These are phyloP conservation scores for Vespertilio murinus DNA, from an alignment of 2,797 vertebrate species.

Conservation along the genomic window DNA sequence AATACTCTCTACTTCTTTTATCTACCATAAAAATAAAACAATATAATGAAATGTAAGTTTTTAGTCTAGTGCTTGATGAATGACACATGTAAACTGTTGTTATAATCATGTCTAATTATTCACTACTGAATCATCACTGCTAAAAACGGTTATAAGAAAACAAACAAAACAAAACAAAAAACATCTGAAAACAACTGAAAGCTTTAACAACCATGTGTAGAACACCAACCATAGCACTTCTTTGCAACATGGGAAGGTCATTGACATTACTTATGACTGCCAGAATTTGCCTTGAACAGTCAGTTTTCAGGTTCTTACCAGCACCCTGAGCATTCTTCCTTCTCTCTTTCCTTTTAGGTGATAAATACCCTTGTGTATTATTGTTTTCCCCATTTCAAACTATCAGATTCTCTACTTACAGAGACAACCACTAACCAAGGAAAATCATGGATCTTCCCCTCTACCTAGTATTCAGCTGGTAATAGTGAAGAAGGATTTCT, in stretches of 20 bases:
- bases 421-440: neutral
- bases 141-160: neutral
- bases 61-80: neutral
- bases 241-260: neutral
- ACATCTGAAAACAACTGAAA: neutral
- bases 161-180: neutral
- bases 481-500: neutral
- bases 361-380: neutral
- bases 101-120: neutral
- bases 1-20: neutral
- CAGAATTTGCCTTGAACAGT: neutral
- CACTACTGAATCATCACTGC: neutral
- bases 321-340: neutral
- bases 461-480: neutral
- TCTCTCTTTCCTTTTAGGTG: neutral
- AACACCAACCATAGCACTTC: neutral
- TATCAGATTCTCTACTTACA: neutral
- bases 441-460: neutral
- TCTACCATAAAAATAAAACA: neutral
- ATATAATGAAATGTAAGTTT: neutral
- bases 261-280: neutral
- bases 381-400: neutral
- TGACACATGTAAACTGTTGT: neutral
- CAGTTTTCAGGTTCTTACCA: neutral
- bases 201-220: neutral